Evolutionary conservation across 2,113 vertebrate genomes (phyloP), one percentile per base, ranked within the genome.

Genomic region (Ariopsis seemanni): DNA sequence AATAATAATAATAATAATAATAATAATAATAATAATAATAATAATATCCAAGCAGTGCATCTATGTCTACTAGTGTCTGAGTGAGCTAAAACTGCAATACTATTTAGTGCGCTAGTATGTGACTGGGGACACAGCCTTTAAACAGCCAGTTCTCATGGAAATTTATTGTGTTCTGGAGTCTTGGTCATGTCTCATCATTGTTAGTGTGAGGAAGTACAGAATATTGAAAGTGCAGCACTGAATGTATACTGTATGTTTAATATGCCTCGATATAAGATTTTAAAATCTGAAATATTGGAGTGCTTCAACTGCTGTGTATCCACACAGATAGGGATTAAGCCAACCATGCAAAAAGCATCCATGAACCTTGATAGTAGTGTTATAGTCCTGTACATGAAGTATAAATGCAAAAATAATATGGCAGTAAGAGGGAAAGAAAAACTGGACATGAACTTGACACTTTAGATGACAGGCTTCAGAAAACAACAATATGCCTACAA

Each of bases 371-470:
- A 77, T 77, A 77, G n/a, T 77, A 5, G 20, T 25, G 48, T 52
- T 77, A n/a, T 77, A n/a, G 1, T 14, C 5, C 48, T 77, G 48
- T 52, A 52, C 74, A 77, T 52, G 18, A 50, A 25, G 48, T 52
- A 77, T 14, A 20, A 75, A 50, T 50, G 22, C 74, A 77, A 22
- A 77, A 25, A 30, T 57, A 85, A 90, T 90, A 81, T 52, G 25
- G 15, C 12, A 27, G 62, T 83, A 27, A 5, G 62, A 25, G 62
- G 82, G 30, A 67, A 81, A 15, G 78, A 22, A 81, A 22, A 81
- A 81, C 58, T 34, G 78, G 17, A 60, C 78, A 75, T 50, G 55
- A 85, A 85, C 69, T 60, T 22, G 60, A 57, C 83, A 85, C 27
- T 71, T 74, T 7, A 58, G 52, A 69, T 71, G 52, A 58, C 67